Base-by-base conservation (phyloP, 1,140 invertebrate genomes). In the Aphaenogaster ashmeadi region DNA sequence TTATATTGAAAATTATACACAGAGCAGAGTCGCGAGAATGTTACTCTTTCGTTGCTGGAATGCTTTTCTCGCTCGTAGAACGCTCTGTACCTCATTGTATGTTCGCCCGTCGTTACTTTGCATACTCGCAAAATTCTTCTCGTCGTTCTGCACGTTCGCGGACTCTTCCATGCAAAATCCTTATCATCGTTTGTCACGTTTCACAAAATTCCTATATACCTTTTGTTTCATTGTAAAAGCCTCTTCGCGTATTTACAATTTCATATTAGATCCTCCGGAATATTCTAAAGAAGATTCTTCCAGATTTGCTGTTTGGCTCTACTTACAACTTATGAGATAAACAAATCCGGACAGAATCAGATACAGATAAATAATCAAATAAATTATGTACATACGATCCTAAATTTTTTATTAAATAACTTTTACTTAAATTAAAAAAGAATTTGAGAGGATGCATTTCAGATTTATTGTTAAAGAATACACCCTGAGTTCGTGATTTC, bases 61-160 rank as follows among this genome's bases (percentile, higher is more conserved):
- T 83, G 67, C 67, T 83, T 74, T 83, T 58, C 67, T 74, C 66
- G 38, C 41, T 83, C 66, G 52, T 47, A 74, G 38, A 83, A 83
- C 67, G 67, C 67, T 72, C 67, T 84, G 47, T 62, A 74, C 54
- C 38, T 84, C 69, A 84, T 84, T 75, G 80, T 74, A 84, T 33
- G 54, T 60, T 74, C 80, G 58, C 36, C 50, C 62, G 78, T 58
- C 52, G 79, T 38, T 81, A 71, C 50, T 81, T 71, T 84, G 69
- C 69, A 84, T 75, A 54, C 54, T 84, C 69, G 44, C 80, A 84
- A 84, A 84, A 84, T 84, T 84, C 69, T 74, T 84, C 80, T 74
- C 69, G 27, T 84, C 41, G 69, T 74, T 84, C 47, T 74, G 69
- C 41, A 84, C 69, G 69, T 27, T 84, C 27, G 41, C 69, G 44